These are phyloP conservation scores for Nomada goodeniana DNA, from an alignment of 2,888 invertebrate genomes.

Conservation along the genomic window DNA sequence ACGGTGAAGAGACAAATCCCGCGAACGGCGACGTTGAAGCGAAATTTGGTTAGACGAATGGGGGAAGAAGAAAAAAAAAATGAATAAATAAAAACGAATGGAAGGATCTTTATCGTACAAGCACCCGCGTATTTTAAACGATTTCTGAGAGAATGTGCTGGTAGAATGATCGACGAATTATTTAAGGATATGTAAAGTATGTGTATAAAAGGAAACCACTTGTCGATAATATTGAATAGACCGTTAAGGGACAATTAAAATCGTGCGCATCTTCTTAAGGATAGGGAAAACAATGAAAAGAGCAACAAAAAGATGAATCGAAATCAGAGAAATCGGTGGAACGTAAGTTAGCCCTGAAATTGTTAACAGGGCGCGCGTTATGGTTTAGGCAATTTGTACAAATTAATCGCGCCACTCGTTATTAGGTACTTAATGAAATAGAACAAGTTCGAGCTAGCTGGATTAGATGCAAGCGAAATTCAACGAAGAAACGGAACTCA, in stretches of 20 bases:
- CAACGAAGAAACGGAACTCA: background rate
- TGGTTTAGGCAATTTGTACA: constrained; percentile 56
- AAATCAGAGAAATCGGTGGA: background rate
- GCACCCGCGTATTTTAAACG: background rate
- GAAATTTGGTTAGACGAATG: background rate
- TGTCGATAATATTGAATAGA: constrained; percentile 44
- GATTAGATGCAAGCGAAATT: background rate
- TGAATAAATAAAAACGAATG: background rate
- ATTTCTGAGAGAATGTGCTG: background rate
- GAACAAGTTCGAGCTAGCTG: constrained; percentile 5
- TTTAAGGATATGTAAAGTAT: constrained; percentile 36
- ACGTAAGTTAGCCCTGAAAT: constrained; percentile 7
- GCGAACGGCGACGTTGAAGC: background rate
- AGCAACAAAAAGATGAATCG: background rate
- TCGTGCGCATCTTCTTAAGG: background rate
- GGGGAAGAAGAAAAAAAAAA: no score
- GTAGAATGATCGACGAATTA: background rate
- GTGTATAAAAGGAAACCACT: constrained; percentile 32
- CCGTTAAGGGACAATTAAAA: background rate
- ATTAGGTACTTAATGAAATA: constrained; percentile 52
- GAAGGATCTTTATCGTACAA: background rate
- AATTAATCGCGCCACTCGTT: constrained; percentile 36
- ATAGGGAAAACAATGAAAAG: background rate
- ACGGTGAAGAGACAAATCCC: no score
- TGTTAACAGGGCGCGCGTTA: background rate